Base-by-base conservation (phyloP, 1,140 invertebrate species). In the Rhyzopertha dominica region DNA sequence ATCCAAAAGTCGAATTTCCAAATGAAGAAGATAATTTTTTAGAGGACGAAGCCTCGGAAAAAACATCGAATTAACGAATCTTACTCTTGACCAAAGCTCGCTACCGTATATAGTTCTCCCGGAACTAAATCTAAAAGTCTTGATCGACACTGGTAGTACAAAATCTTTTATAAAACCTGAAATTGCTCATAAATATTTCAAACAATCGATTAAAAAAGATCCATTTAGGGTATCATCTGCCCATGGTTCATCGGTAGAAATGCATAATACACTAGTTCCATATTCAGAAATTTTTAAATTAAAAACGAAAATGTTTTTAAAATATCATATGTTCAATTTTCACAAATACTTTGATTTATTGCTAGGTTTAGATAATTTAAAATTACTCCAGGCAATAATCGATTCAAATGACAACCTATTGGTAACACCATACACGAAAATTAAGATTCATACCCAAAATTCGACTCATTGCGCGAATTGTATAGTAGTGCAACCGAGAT, bases 121-220 rank as follows among this genome's bases (percentile, higher is more conserved):
- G 4, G 20, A 25, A 22, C 9, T 26, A 24, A 45, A 45, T 16
- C 20, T 40, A 37, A 22, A 22, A 45, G 10, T 39, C 5, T 18
- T 45, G 17, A 23, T 45, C 12, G 43, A 45, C 23, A 24, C 43
- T 2, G 43, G 43, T 4, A 38, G 34, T 37, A 40, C 43, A 4
- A 45, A 25, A 24, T 45, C 43, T 7, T 45, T 45, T 26, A 26
- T 45, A 3, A 39, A 40, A 19, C 35, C 43, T 2, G 35, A 7
- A 45, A 45, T 38, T 26, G 43, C 43, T 13, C 10, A 37, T 26
- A 45, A 38, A 14, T 40, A 26, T 24, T 45, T 45, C 25, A 45
- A 24, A 4, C 37, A 34, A 19, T 5, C 5, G 5, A 37, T 36
- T 10, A 34, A 4, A 10, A 5, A 2, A 16, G 23, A 44, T 24